These are phyloP conservation scores for Danio choprae DNA, from an alignment of 2,797 vertebrate genomes.

Conservation along the genomic window DNA sequence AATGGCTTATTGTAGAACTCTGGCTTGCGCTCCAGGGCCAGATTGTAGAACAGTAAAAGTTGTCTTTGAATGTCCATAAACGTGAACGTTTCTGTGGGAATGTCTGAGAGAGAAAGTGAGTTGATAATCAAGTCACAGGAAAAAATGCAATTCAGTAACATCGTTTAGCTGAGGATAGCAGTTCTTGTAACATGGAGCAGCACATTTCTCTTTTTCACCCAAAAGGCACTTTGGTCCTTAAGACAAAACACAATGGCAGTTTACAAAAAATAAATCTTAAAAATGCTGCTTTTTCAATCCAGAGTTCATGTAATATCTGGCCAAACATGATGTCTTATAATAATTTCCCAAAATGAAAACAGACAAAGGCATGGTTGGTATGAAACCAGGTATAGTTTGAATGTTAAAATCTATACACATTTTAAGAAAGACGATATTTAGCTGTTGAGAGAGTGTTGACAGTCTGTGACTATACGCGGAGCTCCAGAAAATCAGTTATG, in stretches of 20 bases:
- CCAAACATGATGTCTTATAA: too few species aligned
- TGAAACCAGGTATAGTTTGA: too few species aligned
- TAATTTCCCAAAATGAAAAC: too few species aligned
- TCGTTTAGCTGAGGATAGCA: conserved; percentile 42
- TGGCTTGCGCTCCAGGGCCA: not conserved
- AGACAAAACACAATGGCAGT: not conserved
- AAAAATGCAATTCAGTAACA: not conserved
- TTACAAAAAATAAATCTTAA: not conserved
- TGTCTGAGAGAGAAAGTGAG: conserved; percentile 21
- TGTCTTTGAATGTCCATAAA: not conserved
- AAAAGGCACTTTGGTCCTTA: not conserved
- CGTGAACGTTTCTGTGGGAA: not conserved
- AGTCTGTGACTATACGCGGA: too few species aligned
- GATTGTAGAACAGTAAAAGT: not conserved
- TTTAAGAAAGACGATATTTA: too few species aligned
- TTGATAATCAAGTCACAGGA: conserved; percentile 28
- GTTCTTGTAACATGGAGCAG: conserved; percentile 3
- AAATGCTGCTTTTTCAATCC: not conserved
- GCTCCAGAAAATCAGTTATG: too few species aligned
- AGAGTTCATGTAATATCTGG: too few species aligned
- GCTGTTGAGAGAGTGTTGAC: too few species aligned
- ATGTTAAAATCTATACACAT: too few species aligned
- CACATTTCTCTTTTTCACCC: not conserved
- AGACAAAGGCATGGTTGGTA: too few species aligned
- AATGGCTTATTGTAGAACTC: not conserved